These are phyloP conservation scores for Colletes collaris DNA, from an alignment of 2,888 invertebrate genomes.

Conservation along the genomic window DNA sequence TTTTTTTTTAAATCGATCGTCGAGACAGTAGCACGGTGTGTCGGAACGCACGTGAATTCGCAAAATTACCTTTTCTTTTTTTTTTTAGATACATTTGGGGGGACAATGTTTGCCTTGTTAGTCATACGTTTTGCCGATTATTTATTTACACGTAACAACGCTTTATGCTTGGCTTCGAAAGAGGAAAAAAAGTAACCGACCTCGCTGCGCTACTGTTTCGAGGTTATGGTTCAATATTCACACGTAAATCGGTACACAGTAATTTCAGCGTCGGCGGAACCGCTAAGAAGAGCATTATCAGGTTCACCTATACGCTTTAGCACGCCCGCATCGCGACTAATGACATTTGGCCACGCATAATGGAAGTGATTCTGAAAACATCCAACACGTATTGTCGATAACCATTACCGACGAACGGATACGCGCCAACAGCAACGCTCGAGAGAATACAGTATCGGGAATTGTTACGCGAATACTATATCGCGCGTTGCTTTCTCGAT, in stretches of 20 bases:
- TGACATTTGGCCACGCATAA: conserved; percentile 61
- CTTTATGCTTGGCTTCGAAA: background rate
- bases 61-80: background rate
- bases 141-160: too few species aligned
- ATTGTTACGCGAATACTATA: background rate
- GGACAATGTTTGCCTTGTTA: background rate
- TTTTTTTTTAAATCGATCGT: background rate
- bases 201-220: conserved; percentile 32
- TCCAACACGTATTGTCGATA: conserved; percentile 26
- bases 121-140: background rate
- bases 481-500: background rate
- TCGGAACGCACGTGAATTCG: too few species aligned
- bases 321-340: conserved; percentile 34
- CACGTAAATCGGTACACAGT: conserved; percentile 33
- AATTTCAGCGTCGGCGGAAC: conserved; percentile 26
- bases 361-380: conserved; percentile 52
- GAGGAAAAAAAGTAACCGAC: background rate
- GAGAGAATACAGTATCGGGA: background rate
- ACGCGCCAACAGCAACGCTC: conserved; percentile 5
- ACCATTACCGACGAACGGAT: conserved; percentile 29
- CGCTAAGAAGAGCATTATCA: conserved; percentile 23
- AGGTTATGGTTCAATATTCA: conserved; percentile 23
- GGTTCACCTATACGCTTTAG: conserved; percentile 3
- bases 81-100: conserved; percentile 3
- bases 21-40: conserved; percentile 32